Conservation (phyloP, 2,113 vertebrate species). For the Taxidea taxus region DNA sequence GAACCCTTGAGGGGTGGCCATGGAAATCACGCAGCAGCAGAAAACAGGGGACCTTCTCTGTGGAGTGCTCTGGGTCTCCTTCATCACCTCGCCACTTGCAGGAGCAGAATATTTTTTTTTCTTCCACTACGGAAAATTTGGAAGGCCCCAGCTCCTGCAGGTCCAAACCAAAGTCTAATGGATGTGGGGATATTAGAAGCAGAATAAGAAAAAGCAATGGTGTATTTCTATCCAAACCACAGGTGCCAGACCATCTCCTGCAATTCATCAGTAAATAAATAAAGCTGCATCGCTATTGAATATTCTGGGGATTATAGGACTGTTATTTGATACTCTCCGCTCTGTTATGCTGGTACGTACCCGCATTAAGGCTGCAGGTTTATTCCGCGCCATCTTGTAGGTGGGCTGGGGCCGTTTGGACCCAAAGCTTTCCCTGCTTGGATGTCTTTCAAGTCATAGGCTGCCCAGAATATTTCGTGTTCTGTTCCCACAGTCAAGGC, state of each 20-base stretch:
- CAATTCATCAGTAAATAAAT: constrained; percentile 44
- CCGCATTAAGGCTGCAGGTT: neutral
- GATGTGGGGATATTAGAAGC: neutral
- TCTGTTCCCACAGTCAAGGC: constrained; percentile 68
- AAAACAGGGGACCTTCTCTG: neutral
- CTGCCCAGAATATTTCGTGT: constrained; percentile 74
- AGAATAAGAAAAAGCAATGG: neutral
- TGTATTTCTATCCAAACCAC: constrained; percentile 56
- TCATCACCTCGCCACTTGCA: neutral
- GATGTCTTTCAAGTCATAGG: constrained; percentile 73
- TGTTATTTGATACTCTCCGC: constrained; percentile 34
- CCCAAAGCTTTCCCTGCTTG: constrained; percentile 37
- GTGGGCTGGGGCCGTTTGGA: neutral
- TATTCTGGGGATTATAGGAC: constrained; percentile 34
- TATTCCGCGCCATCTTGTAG: neutral
- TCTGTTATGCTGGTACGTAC: neutral
- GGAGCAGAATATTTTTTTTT: neutral
- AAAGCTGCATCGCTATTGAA: constrained; percentile 17
- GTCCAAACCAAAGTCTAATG: neutral
- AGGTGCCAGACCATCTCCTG: constrained; percentile 12
- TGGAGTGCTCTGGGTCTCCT: neutral
- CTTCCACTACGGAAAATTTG: neutral
- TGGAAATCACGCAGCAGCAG: neutral
- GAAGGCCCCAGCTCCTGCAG: neutral
- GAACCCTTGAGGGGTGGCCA: neutral